Evolutionary conservation across 2,113 vertebrate genomes (phyloP), one percentile per base, ranked within the genome.

Genomic region (Empidonax traillii): DNA sequence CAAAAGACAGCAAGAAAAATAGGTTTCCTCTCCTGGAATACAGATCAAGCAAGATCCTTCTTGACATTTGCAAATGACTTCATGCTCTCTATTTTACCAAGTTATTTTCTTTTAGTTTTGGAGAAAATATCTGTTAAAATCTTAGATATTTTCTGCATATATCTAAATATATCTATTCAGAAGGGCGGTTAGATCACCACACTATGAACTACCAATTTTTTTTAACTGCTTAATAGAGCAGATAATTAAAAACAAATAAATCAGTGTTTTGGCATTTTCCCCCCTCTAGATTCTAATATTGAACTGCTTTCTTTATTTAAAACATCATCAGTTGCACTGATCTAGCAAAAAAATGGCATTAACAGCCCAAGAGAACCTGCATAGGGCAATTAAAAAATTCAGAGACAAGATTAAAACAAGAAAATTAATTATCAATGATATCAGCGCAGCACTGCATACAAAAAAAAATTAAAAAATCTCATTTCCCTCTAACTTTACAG

Each of bases 341-440:
- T 96, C n/a, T 52, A 85, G 19, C 37, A 75, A 98, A 68, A 94
- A 97, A 96, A 96, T 96, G 95, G 90, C 63, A 95, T 85, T 97
- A 96, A 93, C 88, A 91, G 63, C 82, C 89, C 92, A 76, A 83
- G 85, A 92, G 43, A 97, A 97, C 80, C 91, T 91, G 49, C 37
- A 95, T 37, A 93, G 56, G 58, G 39, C 90, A 96, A 91, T 93
- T 95, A 86, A 65, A 95, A 92, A 95, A 93, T 62, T 47, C 90
- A 91, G 69, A 94, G 61, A 96, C 35, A 80, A 81, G 71, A 93
- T 87, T 95, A 96, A 97, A 91, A 89, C 65, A 90, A 89, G 79
- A n/a, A 94, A 96, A 96, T 95, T 85, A 94, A 89, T 94, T 95
- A 95, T 72, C 72, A 95, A 73, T 85, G 28, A 51, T 86, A 94